Percentiles rank a stretch among this genome's conserved stretches.
These are phyloP conservation scores for Benitochromis conjunctus DNA, from an alignment of 2,113 vertebrate species.

Conservation along the genomic window DNA sequence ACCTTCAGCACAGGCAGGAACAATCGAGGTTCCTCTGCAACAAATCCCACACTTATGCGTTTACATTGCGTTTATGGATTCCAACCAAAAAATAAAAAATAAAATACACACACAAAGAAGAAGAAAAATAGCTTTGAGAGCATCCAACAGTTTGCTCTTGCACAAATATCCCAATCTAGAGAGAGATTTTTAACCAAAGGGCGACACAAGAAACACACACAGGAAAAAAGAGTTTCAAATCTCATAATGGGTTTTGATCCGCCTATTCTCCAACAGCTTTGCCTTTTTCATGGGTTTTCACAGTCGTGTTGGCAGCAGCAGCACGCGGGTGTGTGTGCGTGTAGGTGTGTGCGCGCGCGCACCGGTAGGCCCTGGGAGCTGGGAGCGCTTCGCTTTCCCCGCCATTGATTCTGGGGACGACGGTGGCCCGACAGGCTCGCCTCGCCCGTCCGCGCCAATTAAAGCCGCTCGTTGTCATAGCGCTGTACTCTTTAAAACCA, in stretches of 20 bases:
- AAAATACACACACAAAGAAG: not conserved
- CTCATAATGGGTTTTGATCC: slow-evolving; percentile 61
- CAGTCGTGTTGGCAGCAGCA: slow-evolving; percentile 39
- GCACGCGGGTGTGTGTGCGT: not conserved
- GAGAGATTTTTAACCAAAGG: slow-evolving; percentile 6
- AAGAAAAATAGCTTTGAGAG: not conserved
- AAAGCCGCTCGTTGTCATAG: not conserved
- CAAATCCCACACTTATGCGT: not conserved
- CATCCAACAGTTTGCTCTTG: not conserved
- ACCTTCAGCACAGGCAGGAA: not conserved
- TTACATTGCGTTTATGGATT: not conserved
- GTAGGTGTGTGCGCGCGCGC: not conserved
- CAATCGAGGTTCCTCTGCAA: not conserved
- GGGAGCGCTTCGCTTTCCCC: not conserved
- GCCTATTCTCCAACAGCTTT: slow-evolving; percentile 57
- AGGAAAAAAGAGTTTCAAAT: slow-evolving; percentile 37
- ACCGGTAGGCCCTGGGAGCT: not conserved
- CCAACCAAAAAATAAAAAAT: not conserved
- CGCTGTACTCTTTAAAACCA: not conserved
- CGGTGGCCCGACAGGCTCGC: slow-evolving; percentile 2
- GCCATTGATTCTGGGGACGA: slow-evolving; percentile 11
- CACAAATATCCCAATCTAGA: slow-evolving; percentile 9
- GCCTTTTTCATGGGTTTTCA: slow-evolving; percentile 40
- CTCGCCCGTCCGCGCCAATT: not conserved
- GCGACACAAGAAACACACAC: slow-evolving; percentile 1